A percentile compares a stretch with the other conserved stretches of the same genome.
Evolutionary conservation across 2,888 invertebrate species (phyloP).

Genomic region (Xestia sexstrigata): DNA sequence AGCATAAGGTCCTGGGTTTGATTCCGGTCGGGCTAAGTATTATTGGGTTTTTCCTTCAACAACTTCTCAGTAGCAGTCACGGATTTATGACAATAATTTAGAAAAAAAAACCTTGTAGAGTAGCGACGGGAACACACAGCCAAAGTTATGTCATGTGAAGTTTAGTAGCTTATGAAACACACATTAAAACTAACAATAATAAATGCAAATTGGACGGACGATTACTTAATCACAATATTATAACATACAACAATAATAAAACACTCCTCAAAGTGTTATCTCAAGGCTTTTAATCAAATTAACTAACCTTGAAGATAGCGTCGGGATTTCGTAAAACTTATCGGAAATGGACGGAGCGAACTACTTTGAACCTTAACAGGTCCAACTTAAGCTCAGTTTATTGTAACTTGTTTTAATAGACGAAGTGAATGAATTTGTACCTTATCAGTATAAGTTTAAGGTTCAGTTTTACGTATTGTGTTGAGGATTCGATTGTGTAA

Average conservation of each 20-base stretch:
- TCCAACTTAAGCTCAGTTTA: no score
- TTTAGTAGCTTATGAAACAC: neutral
- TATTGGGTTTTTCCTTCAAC: no score
- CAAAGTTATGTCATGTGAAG: no score
- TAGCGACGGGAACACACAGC: no score
- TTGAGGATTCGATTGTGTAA: neutral
- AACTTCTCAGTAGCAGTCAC: no score
- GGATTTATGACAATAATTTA: no score
- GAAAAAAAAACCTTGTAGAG: no score
- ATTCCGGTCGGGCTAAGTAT: no score
- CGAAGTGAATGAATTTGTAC: neutral
- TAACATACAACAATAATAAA: constrained; percentile 47
- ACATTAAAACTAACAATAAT: constrained; percentile 3
- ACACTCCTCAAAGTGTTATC: constrained; percentile 37
- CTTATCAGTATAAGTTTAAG: neutral
- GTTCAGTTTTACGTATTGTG: neutral
- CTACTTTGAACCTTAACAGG: constrained; percentile 48
- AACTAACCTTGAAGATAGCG: constrained; percentile 62
- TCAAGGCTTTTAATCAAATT: constrained; percentile 45
- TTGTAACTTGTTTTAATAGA: neutral
- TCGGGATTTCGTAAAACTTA: constrained; percentile 50
- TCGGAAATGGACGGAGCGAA: constrained; percentile 68
- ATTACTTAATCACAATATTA: constrained; percentile 38
- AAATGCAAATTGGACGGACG: constrained; percentile 47
- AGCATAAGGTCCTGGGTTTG: no score